Percentiles rank a stretch among this genome's conserved stretches.
phyloP scores from a whole-genome alignment of 53 echinoderm and acorn worm species.

The Crossaster papposus region DNA sequence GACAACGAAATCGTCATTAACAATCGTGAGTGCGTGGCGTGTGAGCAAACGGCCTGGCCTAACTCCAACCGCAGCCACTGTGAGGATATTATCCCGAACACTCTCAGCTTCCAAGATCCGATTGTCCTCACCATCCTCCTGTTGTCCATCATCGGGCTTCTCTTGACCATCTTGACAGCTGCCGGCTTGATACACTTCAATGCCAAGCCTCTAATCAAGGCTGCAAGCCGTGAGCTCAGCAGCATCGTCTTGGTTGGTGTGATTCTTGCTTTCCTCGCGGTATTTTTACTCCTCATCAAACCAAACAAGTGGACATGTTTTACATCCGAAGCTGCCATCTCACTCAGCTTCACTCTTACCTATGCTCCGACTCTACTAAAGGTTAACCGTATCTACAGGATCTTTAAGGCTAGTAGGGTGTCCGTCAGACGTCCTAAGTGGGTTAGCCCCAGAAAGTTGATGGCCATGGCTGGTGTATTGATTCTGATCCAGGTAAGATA shows the following conservation, averaged over 20 bases:
- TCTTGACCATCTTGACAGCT: conserved; percentile 20
- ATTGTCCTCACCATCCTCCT: conserved; percentile 17
- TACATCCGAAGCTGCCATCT: conserved; percentile 55
- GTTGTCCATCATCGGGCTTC: conserved; percentile 10
- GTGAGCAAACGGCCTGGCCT: conserved; percentile 45
- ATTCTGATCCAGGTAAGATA: conserved; percentile 66
- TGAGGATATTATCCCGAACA: conserved; percentile 34
- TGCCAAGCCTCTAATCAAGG: conserved; percentile 66
- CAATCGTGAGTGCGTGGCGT: conserved; percentile 11
- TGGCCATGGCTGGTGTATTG: conserved; percentile 47
- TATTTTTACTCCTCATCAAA: conserved; percentile 48
- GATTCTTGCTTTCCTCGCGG: conserved; percentile 48
- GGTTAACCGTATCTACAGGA: conserved; percentile 71
- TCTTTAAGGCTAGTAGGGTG: conserved; percentile 61
- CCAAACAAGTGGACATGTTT: conserved; percentile 54
- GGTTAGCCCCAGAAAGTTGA: conserved; percentile 64
- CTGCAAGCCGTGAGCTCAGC: conserved; percentile 77
- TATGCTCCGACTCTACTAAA: conserved; percentile 70
- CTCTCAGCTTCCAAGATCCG: conserved; percentile 15
- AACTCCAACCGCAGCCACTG: neutral
- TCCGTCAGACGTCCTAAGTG: conserved; percentile 53
- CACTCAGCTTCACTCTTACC: conserved; percentile 67
- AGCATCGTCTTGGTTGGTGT: conserved; percentile 66
- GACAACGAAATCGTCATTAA: conserved; percentile 39
- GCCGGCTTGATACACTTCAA: conserved; percentile 36